phyloP scores from a whole-genome alignment of 1,140 invertebrate genomes.

The Drosophila neocordata region DNA sequence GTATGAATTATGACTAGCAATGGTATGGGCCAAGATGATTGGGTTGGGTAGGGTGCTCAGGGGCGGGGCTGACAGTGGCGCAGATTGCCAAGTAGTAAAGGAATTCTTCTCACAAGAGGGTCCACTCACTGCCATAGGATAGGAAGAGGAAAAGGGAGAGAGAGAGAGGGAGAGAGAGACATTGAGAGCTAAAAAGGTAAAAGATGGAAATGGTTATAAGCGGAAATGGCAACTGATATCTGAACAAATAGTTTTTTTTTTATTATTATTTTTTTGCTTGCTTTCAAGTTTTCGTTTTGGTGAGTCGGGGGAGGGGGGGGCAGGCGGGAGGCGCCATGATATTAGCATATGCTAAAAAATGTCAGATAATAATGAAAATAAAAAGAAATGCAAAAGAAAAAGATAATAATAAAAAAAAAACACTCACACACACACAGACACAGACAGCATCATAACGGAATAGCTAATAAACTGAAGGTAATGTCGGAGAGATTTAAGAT shows the following conservation, averaged over 20 bases:
- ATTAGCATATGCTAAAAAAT: conserved; percentile 49
- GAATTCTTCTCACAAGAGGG: conserved; percentile 1
- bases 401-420: conserved; percentile 4
- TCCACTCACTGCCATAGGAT: background rate
- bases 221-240: conserved; percentile 16
- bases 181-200: background rate
- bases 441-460: background rate
- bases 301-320: background rate
- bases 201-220: conserved; percentile 8
- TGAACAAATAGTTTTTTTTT: conserved; percentile 55
- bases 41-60: no score
- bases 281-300: conserved; percentile 3
- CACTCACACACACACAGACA: background rate
- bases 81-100: conserved; percentile 46
- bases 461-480: conserved; percentile 14
- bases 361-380: conserved; percentile 5
- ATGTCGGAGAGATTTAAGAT: conserved; percentile 20
- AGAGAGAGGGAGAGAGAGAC: no score
- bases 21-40: conserved; percentile 14
- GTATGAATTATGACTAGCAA: conserved; percentile 69
- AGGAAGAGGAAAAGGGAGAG: no score
- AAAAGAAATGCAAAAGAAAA: background rate
- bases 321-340: conserved; percentile 33
- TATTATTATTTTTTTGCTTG: background rate
- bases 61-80: conserved; percentile 27